Percentiles rank a stretch among this genome's conserved stretches.
Evolutionary conservation across 2,113 vertebrate species (phyloP).

Genomic region (Phoenicopterus ruber): DNA sequence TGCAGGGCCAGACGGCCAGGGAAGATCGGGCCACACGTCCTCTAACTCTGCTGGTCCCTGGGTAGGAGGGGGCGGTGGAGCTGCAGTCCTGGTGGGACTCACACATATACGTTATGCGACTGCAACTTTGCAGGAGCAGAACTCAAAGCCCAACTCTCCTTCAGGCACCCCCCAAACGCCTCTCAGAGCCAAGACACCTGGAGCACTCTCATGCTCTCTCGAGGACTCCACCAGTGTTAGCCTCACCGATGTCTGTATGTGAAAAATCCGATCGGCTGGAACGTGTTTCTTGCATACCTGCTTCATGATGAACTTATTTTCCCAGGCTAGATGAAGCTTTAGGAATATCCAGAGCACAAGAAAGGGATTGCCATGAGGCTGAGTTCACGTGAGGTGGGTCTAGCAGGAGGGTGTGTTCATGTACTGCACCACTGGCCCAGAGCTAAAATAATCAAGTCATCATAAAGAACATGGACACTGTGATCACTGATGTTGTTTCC

Average conservation of each 20-base stretch:
- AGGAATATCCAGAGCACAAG: background rate
- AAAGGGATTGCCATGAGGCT: background rate
- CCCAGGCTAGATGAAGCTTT: background rate
- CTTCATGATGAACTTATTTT: background rate
- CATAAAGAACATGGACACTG: background rate
- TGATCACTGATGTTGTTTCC: background rate
- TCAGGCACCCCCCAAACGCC: background rate
- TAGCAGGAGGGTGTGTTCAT: background rate
- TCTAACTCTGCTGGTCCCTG: background rate
- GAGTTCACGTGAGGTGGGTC: background rate
- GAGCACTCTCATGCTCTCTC: background rate
- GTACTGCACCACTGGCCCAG: background rate
- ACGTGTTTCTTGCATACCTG: background rate
- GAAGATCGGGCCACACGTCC: rapidly evolving
- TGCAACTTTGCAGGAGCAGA: background rate
- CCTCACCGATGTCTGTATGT: background rate
- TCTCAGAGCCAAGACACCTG: background rate
- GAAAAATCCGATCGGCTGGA: background rate
- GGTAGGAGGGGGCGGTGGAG: background rate
- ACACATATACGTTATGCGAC: rapidly evolving
- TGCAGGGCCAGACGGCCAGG: rapidly evolving
- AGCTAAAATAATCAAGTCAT: background rate
- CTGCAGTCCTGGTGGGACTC: background rate
- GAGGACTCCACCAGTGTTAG: background rate
- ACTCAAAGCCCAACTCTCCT: background rate